Percentiles rank a stretch among this genome's conserved stretches.
Conservation (phyloP, 1,140 invertebrate species). For the Drosophila watanabei region DNA sequence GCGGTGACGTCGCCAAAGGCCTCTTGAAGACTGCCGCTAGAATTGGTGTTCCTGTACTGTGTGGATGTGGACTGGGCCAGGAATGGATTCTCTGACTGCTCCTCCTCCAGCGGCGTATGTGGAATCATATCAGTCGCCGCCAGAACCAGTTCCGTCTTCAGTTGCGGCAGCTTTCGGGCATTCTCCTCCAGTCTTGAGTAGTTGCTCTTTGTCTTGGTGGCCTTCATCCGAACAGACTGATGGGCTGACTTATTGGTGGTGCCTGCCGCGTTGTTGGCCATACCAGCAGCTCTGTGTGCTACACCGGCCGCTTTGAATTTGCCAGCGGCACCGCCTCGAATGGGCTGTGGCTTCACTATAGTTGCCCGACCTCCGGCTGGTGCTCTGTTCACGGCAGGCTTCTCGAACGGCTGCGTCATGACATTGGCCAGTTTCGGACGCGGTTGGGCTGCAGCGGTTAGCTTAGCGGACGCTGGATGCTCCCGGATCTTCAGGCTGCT, state of each 20-base stretch:
- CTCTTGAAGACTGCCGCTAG: constrained; percentile 13
- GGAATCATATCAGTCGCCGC: constrained; percentile 21
- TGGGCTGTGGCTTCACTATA: constrained; percentile 41
- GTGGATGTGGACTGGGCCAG: constrained; percentile 65
- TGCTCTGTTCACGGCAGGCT: constrained; percentile 5
- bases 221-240: constrained; percentile 47
- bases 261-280: not conserved
- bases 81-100: constrained; percentile 49
- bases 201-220: constrained; percentile 13
- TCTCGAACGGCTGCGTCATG: constrained; percentile 45
- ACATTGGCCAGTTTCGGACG: constrained; percentile 23
- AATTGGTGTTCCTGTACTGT: constrained; percentile 17
- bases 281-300: not conserved
- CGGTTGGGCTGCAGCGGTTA: not conserved
- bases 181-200: constrained; percentile 22
- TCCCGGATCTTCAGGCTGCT: not conserved
- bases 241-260: not conserved
- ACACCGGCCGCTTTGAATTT: constrained; percentile 34
- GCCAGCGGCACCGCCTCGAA: constrained; percentile 41
- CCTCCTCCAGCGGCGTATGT: constrained; percentile 56
- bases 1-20: constrained; percentile 10
- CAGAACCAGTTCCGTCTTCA: constrained; percentile 25
- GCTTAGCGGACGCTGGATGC: not conserved
- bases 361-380: not conserved
- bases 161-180: not conserved